phyloP scores from a whole-genome alignment of 2,113 vertebrate genomes.

The Mesoclemmys tuberculata region DNA sequence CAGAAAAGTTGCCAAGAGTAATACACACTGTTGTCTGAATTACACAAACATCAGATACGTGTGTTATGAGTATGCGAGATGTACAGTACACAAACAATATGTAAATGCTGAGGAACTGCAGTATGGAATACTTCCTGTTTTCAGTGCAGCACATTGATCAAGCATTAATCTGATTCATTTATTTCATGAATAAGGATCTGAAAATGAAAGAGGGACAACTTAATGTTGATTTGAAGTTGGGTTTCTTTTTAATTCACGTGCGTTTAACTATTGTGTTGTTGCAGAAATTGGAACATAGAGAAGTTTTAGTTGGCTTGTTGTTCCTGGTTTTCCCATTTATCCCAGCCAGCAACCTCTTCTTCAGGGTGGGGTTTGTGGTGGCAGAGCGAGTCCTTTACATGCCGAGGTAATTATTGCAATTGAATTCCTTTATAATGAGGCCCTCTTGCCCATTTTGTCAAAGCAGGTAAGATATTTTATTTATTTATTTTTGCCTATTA shows the following conservation, averaged over 20 bases:
- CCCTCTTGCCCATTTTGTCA: slow-evolving; percentile 27
- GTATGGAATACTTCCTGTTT: not conserved
- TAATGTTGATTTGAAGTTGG: slow-evolving; percentile 19
- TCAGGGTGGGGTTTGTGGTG: slow-evolving; percentile 98
- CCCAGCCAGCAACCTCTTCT: slow-evolving; percentile 98
- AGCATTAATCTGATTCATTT: not conserved
- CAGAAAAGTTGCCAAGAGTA: not conserved
- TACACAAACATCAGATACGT: not conserved
- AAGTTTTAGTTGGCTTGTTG: slow-evolving; percentile 90
- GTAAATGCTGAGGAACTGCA: not conserved
- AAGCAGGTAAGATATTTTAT: slow-evolving; percentile 28
- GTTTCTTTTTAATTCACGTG: slow-evolving; percentile 56
- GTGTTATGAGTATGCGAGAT: not conserved
- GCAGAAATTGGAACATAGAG: slow-evolving; percentile 89
- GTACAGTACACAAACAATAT: not conserved
- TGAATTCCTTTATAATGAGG: slow-evolving; percentile 57
- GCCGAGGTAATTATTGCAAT: slow-evolving; percentile 88
- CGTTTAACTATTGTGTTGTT: slow-evolving; percentile 77
- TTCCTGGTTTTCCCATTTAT: slow-evolving; percentile 97
- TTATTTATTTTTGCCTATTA: not conserved
- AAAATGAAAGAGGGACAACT: slow-evolving; percentile 13
- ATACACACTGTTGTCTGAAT: not conserved
- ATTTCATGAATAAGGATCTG: slow-evolving; percentile 3
- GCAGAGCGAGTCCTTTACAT: slow-evolving; percentile 98
- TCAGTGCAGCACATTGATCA: not conserved